Percentiles rank a stretch among this genome's conserved stretches.
Evolutionary conservation across 1,140 invertebrate genomes (phyloP).

Genomic region (Asobara japonica): DNA sequence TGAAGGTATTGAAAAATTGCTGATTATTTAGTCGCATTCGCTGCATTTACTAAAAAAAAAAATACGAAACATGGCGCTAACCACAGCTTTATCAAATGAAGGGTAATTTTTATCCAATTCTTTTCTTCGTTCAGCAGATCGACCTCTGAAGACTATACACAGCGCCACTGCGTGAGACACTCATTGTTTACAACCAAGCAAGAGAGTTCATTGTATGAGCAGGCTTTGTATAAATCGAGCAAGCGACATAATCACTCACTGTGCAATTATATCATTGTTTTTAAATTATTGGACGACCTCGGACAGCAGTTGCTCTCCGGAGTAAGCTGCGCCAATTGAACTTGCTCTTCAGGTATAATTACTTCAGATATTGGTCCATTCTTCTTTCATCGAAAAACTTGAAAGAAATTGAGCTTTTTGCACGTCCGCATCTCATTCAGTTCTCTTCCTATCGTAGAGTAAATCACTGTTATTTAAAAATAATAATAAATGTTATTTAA

Average conservation of each 20-base stretch:
- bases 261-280: constrained; percentile 65
- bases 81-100: no score
- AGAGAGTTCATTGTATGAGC: constrained; percentile 1
- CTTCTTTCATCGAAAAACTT: constrained; percentile 28
- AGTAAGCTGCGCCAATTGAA: constrained; percentile 3
- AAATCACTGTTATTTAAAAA: background rate
- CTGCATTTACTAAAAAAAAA: no score
- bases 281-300: constrained; percentile 54
- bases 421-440: background rate
- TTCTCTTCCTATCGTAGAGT: background rate
- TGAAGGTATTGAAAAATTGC: no score
- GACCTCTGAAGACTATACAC: no score
- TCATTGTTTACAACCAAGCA: background rate
- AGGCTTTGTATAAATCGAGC: constrained; percentile 51
- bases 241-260: constrained; percentile 58
- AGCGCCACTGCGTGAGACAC: background rate
- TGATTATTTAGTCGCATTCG: no score
- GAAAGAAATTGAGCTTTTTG: background rate
- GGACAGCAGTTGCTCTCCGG: constrained; percentile 30
- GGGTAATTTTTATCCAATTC: background rate
- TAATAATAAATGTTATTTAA: background rate
- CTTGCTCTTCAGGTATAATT: constrained; percentile 55
- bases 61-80: no score
- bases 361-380: constrained; percentile 59
- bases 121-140: background rate